Conservation (phyloP, 1,140 invertebrate species). For the Oncopeltus fasciatus region DNA sequence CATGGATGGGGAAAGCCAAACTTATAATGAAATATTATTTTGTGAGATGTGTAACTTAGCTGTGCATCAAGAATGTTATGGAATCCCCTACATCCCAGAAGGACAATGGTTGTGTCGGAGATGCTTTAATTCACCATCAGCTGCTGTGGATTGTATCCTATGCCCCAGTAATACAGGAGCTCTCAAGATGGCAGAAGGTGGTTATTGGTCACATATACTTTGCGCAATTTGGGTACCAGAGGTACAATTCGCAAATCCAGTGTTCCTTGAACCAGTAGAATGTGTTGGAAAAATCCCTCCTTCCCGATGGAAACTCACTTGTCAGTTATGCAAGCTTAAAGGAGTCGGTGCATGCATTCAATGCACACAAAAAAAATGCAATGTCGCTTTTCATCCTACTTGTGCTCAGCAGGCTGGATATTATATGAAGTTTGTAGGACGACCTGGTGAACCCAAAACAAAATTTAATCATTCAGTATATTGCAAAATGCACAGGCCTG, state of each 20-base stretch:
- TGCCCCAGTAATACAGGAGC: slow-evolving; percentile 97
- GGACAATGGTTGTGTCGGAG: slow-evolving; percentile 93
- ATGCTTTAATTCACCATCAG: slow-evolving; percentile 88
- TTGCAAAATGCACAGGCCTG: slow-evolving; percentile 84
- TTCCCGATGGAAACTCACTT: slow-evolving; percentile 88
- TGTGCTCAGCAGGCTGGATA: slow-evolving; percentile 92
- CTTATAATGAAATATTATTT: slow-evolving; percentile 90
- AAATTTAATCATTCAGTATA: slow-evolving; percentile 55
- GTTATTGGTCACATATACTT: slow-evolving; percentile 94
- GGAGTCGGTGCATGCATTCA: slow-evolving; percentile 93
- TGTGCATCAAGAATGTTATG: slow-evolving; percentile 99
- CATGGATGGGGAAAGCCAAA: slow-evolving; percentile 89
- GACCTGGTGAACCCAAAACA: slow-evolving; percentile 39
- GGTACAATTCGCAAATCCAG: slow-evolving; percentile 92
- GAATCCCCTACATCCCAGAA: slow-evolving; percentile 96
- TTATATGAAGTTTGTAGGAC: slow-evolving; percentile 90
- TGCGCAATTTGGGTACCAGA: slow-evolving; percentile 99
- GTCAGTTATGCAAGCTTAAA: slow-evolving; percentile 91
- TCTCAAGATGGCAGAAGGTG: slow-evolving; percentile 94
- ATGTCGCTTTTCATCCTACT: slow-evolving; percentile 94
- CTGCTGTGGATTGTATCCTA: slow-evolving; percentile 87
- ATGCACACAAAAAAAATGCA: slow-evolving; percentile 91
- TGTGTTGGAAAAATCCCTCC: slow-evolving; percentile 90
- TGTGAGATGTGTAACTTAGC: slow-evolving; percentile 99
- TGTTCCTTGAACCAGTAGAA: slow-evolving; percentile 93